Conservation (phyloP, 2,888 invertebrate species). For the Oxycera nigricornis region DNA sequence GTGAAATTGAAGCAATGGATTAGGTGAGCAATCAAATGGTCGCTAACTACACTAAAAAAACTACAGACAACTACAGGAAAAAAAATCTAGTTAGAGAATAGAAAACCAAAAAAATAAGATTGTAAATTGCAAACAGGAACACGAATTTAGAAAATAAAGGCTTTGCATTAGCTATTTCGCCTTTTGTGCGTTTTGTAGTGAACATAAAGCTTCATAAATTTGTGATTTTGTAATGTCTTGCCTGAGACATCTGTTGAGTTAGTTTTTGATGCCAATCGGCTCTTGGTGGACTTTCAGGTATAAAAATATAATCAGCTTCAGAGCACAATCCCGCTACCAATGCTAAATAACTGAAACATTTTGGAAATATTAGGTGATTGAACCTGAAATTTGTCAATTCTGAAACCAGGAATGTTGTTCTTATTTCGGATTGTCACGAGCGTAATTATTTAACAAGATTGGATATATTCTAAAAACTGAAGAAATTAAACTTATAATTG, state of each 20-base stretch:
- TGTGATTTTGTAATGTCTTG: conserved; percentile 57
- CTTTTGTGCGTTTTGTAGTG: no score
- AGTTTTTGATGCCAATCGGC: conserved; percentile 78
- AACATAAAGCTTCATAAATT: background rate
- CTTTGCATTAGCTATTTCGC: background rate
- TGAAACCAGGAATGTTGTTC: background rate
- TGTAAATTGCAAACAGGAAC: background rate
- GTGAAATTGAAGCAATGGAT: background rate
- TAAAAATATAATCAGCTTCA: conserved; percentile 88
- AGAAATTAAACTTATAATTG: background rate
- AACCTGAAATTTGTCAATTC: background rate
- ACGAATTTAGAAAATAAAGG: background rate
- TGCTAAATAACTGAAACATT: conserved; percentile 77
- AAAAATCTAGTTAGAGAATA: background rate
- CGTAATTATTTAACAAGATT: background rate
- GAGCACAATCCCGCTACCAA: conserved; percentile 82
- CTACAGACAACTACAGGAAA: background rate
- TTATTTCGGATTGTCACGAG: no score
- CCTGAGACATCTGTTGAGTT: conserved; percentile 77
- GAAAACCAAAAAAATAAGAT: background rate
- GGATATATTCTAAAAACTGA: background rate
- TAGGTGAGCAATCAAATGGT: conserved; percentile 1
- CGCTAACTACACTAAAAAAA: background rate
- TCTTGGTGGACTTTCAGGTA: conserved; percentile 85
- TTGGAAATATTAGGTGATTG: conserved; percentile 27